Conservation (phyloP, 2,797 vertebrate genomes). For the Mus spretus region DNA sequence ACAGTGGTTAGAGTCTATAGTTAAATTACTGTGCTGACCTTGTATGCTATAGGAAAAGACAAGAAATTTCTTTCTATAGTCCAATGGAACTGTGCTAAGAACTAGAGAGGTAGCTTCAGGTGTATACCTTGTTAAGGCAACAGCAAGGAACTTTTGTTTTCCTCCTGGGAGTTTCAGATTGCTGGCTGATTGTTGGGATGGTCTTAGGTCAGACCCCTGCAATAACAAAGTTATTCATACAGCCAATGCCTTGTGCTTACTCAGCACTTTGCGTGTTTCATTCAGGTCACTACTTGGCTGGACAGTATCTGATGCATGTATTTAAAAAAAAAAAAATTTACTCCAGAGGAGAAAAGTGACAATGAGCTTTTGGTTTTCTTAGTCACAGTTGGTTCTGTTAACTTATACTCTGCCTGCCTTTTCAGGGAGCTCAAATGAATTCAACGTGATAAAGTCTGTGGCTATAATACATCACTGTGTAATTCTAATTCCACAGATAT, state of each 20-base stretch:
- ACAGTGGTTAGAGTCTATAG: not conserved
- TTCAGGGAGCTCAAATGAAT: not conserved
- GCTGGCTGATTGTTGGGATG: not conserved
- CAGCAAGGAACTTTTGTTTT: not conserved
- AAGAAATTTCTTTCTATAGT: constrained; percentile 21
- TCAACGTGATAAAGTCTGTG: constrained; percentile 55
- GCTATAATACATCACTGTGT: not conserved
- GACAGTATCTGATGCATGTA: not conserved
- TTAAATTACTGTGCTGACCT: not conserved
- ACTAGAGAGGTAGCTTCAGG: not conserved
- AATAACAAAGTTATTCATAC: not conserved
- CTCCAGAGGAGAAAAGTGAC: constrained; percentile 17
- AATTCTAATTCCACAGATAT: not conserved
- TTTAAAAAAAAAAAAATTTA: constrained; percentile 47
- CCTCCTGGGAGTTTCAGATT: not conserved
- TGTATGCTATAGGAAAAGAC: not conserved
- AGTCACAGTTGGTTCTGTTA: constrained; percentile 38
- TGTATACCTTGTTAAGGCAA: not conserved
- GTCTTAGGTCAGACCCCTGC: not conserved
- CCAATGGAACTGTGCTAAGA: not conserved
- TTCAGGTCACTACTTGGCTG: not conserved
- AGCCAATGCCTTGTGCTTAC: not conserved
- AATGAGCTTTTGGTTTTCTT: constrained; percentile 43
- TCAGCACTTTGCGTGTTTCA: constrained; percentile 16
- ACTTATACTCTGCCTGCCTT: not conserved